Conservation (phyloP, 2,888 invertebrate genomes). For the Euphydryas editha region DNA sequence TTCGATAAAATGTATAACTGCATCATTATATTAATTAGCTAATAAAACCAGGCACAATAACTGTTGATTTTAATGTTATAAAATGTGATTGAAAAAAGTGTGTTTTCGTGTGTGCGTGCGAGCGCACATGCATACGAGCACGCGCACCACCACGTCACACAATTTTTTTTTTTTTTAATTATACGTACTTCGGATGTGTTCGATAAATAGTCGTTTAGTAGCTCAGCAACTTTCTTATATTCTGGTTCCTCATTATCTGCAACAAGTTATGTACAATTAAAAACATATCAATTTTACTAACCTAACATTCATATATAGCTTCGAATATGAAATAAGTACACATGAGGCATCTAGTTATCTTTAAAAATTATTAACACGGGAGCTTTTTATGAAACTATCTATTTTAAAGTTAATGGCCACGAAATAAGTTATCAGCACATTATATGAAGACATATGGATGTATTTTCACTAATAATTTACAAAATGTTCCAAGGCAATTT, state of each 20-base stretch:
- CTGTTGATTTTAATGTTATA: too few species aligned
- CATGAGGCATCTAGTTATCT: background rate
- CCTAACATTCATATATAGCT: background rate
- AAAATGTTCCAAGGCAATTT: too few species aligned
- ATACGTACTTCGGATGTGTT: conserved; percentile 72
- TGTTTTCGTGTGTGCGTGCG: background rate
- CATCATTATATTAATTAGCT: too few species aligned
- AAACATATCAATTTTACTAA: background rate
- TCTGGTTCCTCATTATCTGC: conserved; percentile 73
- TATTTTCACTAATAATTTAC: too few species aligned
- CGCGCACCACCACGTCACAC: too few species aligned
- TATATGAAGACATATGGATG: too few species aligned
- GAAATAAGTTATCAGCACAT: too few species aligned
- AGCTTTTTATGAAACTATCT: too few species aligned
- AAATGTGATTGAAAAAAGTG: background rate
- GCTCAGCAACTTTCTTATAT: conserved; percentile 71
- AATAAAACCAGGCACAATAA: too few species aligned
- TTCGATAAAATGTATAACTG: too few species aligned
- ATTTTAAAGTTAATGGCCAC: too few species aligned
- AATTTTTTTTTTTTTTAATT: background rate
- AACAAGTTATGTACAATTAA: conserved; percentile 32
- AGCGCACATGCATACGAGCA: background rate
- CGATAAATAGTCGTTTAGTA: conserved; percentile 67
- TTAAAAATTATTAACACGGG: background rate
- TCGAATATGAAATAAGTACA: background rate